Evolutionary conservation across 37 sponge, comb jelly and placozoan genomes (phyloP).

Genomic region (Beroe forskalii): DNA sequence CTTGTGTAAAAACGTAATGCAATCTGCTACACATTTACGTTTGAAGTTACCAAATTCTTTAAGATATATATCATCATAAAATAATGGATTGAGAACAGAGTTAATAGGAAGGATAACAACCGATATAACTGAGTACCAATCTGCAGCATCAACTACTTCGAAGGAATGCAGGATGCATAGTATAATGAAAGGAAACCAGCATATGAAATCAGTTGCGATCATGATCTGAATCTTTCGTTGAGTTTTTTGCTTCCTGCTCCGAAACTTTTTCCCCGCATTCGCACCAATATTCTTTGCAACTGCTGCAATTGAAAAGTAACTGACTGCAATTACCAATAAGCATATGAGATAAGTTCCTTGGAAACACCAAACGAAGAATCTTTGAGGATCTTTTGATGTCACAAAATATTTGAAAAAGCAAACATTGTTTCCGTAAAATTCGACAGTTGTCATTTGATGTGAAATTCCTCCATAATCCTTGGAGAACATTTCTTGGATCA

Average conservation of each 20-base stretch:
- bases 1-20: no score
- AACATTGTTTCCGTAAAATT: background rate
- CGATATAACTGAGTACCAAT: background rate
- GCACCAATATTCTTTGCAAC: background rate
- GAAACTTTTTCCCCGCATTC: background rate
- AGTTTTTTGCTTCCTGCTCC: background rate
- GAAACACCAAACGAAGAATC: background rate
- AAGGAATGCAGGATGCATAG: background rate
- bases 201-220: constrained; percentile 1
- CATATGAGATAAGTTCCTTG: background rate
- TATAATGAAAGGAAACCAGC: constrained; percentile 1
- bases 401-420: constrained; percentile 1
- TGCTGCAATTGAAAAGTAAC: background rate
- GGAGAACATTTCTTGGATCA: background rate
- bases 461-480: background rate
- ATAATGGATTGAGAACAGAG: background rate
- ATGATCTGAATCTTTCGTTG: background rate
- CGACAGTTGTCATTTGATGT: background rate
- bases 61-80: constrained; percentile 10
- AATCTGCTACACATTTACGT: no score
- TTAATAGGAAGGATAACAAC: background rate
- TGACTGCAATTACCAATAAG: background rate
- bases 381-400: background rate
- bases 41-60: no score
- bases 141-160: background rate